Percentiles rank a stretch among this genome's conserved stretches.
Conservation (phyloP, 2,888 invertebrate genomes). For the Eupithecia exiguata region DNA sequence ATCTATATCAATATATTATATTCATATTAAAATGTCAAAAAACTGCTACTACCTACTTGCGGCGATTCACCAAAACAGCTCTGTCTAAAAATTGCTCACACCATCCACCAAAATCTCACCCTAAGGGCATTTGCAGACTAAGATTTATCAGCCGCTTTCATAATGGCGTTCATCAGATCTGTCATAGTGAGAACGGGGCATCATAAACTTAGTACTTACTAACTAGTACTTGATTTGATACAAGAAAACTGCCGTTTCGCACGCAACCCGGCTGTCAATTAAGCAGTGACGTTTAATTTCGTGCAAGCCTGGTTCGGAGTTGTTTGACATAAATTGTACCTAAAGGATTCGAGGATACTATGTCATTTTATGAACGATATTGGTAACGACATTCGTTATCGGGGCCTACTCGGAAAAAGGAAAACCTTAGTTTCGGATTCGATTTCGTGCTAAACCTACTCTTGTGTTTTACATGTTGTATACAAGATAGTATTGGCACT, state of each 20-base stretch:
- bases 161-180: neutral
- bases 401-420: neutral
- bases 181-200: neutral
- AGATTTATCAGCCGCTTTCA: neutral
- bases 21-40: too few species aligned
- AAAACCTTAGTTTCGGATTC: neutral
- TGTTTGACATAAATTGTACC: neutral
- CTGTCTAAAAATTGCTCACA: too few species aligned
- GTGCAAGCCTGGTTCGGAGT: neutral
- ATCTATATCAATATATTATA: too few species aligned
- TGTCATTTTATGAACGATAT: neutral
- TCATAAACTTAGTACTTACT: constrained; percentile 1
- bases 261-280: constrained; percentile 17
- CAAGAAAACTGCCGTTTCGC: constrained; percentile 2
- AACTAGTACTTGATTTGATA: constrained; percentile 4
- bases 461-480: too few species aligned
- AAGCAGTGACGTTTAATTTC: constrained; percentile 7
- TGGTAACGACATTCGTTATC: neutral
- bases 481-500: too few species aligned
- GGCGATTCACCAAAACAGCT: too few species aligned
- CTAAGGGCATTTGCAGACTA: neutral
- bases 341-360: neutral
- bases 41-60: too few species aligned
- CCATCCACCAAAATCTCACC: neutral
- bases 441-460: too few species aligned